phyloP scores from a whole-genome alignment of 2,888 invertebrate genomes.

The Drosophila mimica region DNA sequence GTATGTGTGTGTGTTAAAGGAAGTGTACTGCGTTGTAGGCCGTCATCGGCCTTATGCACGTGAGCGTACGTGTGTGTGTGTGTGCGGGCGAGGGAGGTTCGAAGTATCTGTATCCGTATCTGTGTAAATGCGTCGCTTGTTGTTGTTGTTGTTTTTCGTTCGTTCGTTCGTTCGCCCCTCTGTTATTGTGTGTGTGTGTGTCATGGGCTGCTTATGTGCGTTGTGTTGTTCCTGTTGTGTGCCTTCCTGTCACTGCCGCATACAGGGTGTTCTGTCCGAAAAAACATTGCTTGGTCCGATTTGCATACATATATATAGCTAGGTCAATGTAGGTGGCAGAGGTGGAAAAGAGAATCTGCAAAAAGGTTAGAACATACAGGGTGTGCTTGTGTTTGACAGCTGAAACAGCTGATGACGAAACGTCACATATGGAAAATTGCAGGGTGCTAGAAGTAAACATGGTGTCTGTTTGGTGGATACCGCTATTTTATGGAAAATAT shows the following conservation, averaged over 20 bases:
- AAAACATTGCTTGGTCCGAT: background rate
- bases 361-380: conserved; percentile 21
- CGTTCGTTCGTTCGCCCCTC: conserved; percentile 55
- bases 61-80: conserved; percentile 41
- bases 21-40: conserved; percentile 81
- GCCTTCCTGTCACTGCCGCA: conserved; percentile 60
- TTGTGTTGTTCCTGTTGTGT: conserved; percentile 69
- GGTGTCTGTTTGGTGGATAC: background rate
- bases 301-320: conserved; percentile 1
- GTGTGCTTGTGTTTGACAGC: conserved; percentile 1
- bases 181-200: conserved; percentile 49
- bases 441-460: background rate
- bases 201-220: conserved; percentile 69
- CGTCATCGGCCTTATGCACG: conserved; percentile 63
- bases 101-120: conserved; percentile 81
- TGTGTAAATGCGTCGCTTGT: conserved; percentile 74
- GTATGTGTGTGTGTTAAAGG: conserved; percentile 68
- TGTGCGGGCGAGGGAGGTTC: conserved; percentile 72
- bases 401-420: background rate
- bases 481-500: background rate
- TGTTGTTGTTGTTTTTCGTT: conserved; percentile 44
- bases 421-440: background rate
- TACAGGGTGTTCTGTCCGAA: conserved; percentile 45
- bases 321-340: background rate
- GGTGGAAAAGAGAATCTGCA: background rate